Evolutionary conservation across 2,888 invertebrate species (phyloP).

Genomic region (Ferdinandea cuprea): DNA sequence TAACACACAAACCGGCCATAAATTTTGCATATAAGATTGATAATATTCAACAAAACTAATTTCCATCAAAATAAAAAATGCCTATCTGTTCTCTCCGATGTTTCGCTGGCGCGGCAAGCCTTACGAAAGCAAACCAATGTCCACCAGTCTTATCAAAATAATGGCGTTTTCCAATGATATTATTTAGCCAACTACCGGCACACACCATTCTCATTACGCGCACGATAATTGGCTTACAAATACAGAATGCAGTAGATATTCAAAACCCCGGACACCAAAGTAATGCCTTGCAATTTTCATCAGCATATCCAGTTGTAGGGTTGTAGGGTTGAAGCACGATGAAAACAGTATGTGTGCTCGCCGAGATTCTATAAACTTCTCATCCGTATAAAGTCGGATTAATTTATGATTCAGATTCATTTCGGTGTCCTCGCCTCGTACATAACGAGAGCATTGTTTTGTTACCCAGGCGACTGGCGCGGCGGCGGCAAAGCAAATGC

Average conservation of each 20-base stretch:
- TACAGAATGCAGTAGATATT: background rate
- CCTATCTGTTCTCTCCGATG: too few relatives aligned
- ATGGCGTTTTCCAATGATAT: background rate
- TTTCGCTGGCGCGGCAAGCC: too few relatives aligned
- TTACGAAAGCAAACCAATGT: too few relatives aligned
- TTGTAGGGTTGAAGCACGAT: background rate
- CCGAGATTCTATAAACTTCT: constrained; percentile 77
- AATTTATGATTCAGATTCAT: constrained; percentile 80
- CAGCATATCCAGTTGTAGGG: background rate
- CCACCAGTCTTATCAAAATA: too few relatives aligned
- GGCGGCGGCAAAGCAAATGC: too few relatives aligned
- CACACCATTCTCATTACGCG: background rate
- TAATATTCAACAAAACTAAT: too few relatives aligned
- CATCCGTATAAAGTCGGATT: constrained; percentile 80
- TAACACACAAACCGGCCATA: too few relatives aligned
- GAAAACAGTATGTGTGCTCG: background rate
- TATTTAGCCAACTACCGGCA: background rate
- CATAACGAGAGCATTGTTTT: constrained; percentile 18
- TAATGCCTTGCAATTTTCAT: background rate
- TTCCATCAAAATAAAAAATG: too few relatives aligned
- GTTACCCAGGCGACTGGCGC: constrained; percentile 37
- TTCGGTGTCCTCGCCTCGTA: constrained; percentile 41
- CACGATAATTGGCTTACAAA: constrained; percentile 9
- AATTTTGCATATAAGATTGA: too few relatives aligned
- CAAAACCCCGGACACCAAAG: background rate